These are phyloP conservation scores for Pheosia tremula DNA, from an alignment of 2,888 invertebrate genomes.

Conservation along the genomic window DNA sequence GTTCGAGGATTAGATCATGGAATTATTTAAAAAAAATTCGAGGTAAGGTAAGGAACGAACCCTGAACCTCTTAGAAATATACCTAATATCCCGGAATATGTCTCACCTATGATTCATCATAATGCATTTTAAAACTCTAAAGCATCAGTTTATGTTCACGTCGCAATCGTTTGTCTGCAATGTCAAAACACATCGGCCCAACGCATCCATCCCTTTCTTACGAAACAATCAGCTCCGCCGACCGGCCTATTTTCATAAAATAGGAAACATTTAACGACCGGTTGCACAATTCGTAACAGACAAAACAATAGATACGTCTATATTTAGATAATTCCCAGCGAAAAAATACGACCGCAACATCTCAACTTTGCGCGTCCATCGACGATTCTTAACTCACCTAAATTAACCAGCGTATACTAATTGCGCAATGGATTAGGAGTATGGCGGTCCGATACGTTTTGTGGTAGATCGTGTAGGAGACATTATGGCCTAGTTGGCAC, in stretches of 20 bases:
- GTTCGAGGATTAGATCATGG: too few species aligned
- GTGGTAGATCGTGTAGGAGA: constrained; percentile 58
- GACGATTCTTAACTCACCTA: constrained; percentile 16
- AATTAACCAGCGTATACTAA: not conserved
- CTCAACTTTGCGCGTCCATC: constrained; percentile 37
- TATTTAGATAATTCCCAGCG: constrained; percentile 51
- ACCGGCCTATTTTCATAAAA: constrained; percentile 65
- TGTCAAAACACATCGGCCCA: constrained; percentile 31
- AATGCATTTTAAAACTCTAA: constrained; percentile 21
- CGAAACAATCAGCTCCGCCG: constrained; percentile 63
- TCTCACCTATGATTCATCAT: not conserved
- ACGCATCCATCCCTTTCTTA: constrained; percentile 44
- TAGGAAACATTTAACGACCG: constrained; percentile 70
- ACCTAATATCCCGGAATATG: not conserved
- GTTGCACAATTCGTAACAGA: constrained; percentile 74
- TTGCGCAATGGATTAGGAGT: constrained; percentile 42
- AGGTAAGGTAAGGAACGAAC: too few species aligned
- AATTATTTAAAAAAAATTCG: too few species aligned
- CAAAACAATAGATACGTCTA: constrained; percentile 73
- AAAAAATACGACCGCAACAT: constrained; percentile 43
- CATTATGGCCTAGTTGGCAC: constrained; percentile 80
- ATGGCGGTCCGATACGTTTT: constrained; percentile 24
- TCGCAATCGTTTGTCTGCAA: constrained; percentile 17
- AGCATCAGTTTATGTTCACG: constrained; percentile 17
- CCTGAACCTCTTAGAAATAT: too few species aligned